These are phyloP conservation scores for Drosophila flavopinicola DNA, from an alignment of 2,888 invertebrate genomes.

Conservation along the genomic window DNA sequence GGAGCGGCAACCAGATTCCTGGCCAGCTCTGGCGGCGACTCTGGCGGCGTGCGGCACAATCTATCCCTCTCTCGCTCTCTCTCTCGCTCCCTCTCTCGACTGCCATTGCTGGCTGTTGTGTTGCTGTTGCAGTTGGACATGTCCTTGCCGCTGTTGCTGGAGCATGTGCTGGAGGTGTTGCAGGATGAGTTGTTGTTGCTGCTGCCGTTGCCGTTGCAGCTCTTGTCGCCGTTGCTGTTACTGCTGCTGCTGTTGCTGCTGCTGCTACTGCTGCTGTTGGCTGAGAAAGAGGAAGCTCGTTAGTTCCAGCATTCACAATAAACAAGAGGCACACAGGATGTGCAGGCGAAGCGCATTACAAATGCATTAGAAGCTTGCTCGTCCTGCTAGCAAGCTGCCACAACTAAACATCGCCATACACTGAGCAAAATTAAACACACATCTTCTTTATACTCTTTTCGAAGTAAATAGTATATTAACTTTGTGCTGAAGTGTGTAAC, in stretches of 20 bases:
- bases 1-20: constrained; percentile 81
- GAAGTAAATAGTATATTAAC: too few species aligned
- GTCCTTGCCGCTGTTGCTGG: constrained; percentile 52
- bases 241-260: constrained; percentile 41
- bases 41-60: constrained; percentile 83
- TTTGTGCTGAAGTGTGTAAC: too few species aligned
- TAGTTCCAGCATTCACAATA: constrained; percentile 68
- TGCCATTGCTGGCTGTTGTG: constrained; percentile 48
- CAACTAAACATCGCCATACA: constrained; percentile 21
- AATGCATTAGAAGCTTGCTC: constrained; percentile 82
- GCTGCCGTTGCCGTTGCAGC: constrained; percentile 31
- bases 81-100: constrained; percentile 45
- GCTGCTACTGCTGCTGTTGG: constrained; percentile 63
- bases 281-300: constrained; percentile 47
- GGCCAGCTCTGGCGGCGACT: constrained; percentile 83
- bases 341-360: constrained; percentile 82
- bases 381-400: constrained; percentile 51
- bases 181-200: constrained; percentile 56
- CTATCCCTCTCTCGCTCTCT: constrained; percentile 66
- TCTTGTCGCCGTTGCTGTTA: constrained; percentile 57
- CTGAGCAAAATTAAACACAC: too few species aligned
- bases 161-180: constrained; percentile 25
- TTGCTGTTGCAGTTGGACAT: constrained; percentile 58
- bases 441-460: too few species aligned
- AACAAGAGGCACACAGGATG: constrained; percentile 65